Base-by-base conservation (phyloP, 1,140 invertebrate genomes). In the Marisa cornuarietis region DNA sequence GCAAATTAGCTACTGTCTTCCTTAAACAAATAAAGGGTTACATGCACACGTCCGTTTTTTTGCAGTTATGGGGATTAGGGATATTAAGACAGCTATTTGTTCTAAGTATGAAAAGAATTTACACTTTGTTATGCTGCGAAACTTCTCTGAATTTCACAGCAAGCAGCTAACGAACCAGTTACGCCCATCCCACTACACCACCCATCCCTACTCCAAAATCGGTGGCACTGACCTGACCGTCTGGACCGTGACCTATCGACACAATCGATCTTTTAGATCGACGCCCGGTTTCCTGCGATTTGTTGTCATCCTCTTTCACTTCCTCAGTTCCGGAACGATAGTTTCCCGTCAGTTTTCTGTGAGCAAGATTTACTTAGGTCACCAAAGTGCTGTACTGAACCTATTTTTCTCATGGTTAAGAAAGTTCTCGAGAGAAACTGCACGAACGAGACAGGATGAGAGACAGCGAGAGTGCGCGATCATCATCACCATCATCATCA, bases 231-330 rank as follows among this genome's bases (percentile, higher is more conserved):
- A 76, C 76, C 76, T 77, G 76, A 20, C 76, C 76, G 49, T 77
- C 76, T 51, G 65, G 63, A 6, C 63, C 76, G 5, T 68, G 63
- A 24, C 76, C 76, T 24, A 77, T n/a, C 26, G 76, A 69, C 61
- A 77, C 76, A 13, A 77, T 24, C 8, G 76, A 77, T n/a, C 76
- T 63, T 42, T 77, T 77, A 18, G 76, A 77, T 14, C 76, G 62
- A 20, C 76, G 76, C 11, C 76, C 66, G 63, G 51, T 42, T 42
- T 52, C 26, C 20, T 31, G 22, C 14, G 31, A 69, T 49, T 83
- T 82, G 49, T 83, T 74, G 10, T 76, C 71, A 24, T 83, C 85
- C 24, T 81, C 81, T 42, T 85, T 81, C 49, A 81, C 78, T 18
- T 80, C 76, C 20, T 76, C 54, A 42, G 49, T 54, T 51, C 26